These are phyloP conservation scores for Drosophila tani DNA, from an alignment of 1,140 invertebrate species.

Conservation along the genomic window DNA sequence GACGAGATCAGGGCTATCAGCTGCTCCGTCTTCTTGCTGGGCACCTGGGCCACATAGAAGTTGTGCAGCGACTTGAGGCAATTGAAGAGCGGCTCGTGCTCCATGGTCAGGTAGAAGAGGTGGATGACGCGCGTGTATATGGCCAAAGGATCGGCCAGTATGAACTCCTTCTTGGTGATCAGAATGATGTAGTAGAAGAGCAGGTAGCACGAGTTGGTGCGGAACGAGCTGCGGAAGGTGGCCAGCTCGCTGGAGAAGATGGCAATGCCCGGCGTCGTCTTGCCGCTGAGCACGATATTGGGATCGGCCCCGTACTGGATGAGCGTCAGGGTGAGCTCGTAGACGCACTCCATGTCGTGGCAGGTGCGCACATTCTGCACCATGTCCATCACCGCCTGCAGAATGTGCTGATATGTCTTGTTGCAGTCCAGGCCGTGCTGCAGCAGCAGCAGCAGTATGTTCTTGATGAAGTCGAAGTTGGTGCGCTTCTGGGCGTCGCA, in stretches of 20 bases:
- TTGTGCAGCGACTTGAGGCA: constrained; percentile 88
- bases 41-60: constrained; percentile 89
- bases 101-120: constrained; percentile 89
- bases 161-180: constrained; percentile 89
- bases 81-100: constrained; percentile 88
- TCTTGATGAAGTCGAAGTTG: constrained; percentile 89
- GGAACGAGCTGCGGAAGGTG: constrained; percentile 87
- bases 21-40: constrained; percentile 87
- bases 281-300: constrained; percentile 86
- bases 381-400: constrained; percentile 90
- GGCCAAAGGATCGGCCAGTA: constrained; percentile 88
- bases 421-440: constrained; percentile 90
- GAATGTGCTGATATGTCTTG: constrained; percentile 88
- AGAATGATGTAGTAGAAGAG: constrained; percentile 90
- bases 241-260: constrained; percentile 84
- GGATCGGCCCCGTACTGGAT: constrained; percentile 89
- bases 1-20: constrained; percentile 87
- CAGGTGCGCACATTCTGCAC: constrained; percentile 89
- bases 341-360: constrained; percentile 88
- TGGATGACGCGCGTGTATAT: constrained; percentile 88
- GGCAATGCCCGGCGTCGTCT: constrained; percentile 82
- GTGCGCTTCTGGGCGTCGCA: constrained; percentile 87
- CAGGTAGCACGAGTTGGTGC: constrained; percentile 87
- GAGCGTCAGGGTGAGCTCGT: constrained; percentile 89
- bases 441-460: constrained; percentile 88